Evolutionary conservation across 2,888 invertebrate genomes (phyloP), one percentile per base, ranked within the genome.

Genomic region (Oxyscelio sp.): DNA sequence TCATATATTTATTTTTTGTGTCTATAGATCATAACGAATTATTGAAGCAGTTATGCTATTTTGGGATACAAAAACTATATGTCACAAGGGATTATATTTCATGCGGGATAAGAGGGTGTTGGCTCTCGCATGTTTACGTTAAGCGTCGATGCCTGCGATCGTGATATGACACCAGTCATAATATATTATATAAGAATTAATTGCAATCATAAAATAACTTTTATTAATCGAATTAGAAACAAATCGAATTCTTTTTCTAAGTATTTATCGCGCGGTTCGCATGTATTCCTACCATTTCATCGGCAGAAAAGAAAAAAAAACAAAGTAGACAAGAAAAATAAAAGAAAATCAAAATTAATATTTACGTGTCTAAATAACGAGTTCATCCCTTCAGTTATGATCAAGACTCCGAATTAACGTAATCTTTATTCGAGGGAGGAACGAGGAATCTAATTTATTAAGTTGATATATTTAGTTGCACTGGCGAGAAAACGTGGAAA

Each of bases 161-260:
- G 6, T 13, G 13, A 54, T 54, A 54, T 19, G 31, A 31, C 11
- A 8, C 31, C 31, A 17, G 34, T 34, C 34, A 34, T 2, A 34
- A 34, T 6, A 27, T 52, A 52, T 24, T 52, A 58, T 58, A 58
- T 17, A 38, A 58, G 21, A 58, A 58, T 58, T 34, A 58, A 58
- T 38, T 43, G 43, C 43, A 17, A 43, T 15, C 15, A 43, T 15
- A 17, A 11, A 34, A 2, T 9, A 34, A 63, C 31, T 31, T 11
- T 65, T 38, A 65, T 65, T 50, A 52, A 65, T 34, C 50, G 45
- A 52, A 65, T 65, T 65, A 50, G 21, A 38, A 9, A 27, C n/a
- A 31, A 34, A 50, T 65, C 21, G 52, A 66, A 52, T 31, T 31
- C 31, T 31, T 48, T 43, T 19, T 48, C 22, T 22, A 40, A 21